phyloP scores from a whole-genome alignment of 1,140 invertebrate genomes.

The Riptortus pedestris region DNA sequence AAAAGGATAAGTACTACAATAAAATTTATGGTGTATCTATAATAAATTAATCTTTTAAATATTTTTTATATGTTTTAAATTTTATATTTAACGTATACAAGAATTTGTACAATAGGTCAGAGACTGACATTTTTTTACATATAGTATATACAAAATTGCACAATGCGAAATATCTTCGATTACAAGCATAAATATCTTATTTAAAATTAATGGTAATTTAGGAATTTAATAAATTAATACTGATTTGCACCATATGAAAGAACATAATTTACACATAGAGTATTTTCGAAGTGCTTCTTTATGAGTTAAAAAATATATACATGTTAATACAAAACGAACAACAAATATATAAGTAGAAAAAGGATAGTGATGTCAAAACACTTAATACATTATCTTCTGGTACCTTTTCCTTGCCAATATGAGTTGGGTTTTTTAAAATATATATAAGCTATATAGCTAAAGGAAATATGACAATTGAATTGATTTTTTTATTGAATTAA shows the following conservation, averaged over 20 bases:
- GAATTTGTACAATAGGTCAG: conserved; percentile 6
- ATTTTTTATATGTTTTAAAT: neutral
- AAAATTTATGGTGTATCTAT: neutral
- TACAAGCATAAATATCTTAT: conserved; percentile 4
- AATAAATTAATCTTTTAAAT: neutral
- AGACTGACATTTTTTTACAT: neutral
- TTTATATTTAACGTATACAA: conserved; percentile 11
- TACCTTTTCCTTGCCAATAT: too few relatives aligned
- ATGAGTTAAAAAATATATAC: neutral
- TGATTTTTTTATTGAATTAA: too few relatives aligned
- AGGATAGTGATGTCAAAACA: neutral
- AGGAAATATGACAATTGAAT: too few relatives aligned
- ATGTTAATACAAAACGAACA: neutral
- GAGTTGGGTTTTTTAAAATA: too few relatives aligned
- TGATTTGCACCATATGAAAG: conserved; percentile 15
- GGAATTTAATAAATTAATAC: conserved; percentile 24
- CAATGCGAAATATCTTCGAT: conserved; percentile 4
- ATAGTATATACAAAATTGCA: conserved; percentile 11
- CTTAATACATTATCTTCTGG: too few relatives aligned
- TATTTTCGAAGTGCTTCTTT: neutral
- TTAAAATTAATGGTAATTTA: conserved; percentile 25
- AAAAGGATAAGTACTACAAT: too few relatives aligned
- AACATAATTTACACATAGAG: conserved; percentile 3
- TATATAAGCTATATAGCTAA: too few relatives aligned
- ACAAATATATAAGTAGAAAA: neutral